These are phyloP conservation scores for Baryphthengus martii DNA, from an alignment of 2,113 vertebrate species.

Conservation along the genomic window DNA sequence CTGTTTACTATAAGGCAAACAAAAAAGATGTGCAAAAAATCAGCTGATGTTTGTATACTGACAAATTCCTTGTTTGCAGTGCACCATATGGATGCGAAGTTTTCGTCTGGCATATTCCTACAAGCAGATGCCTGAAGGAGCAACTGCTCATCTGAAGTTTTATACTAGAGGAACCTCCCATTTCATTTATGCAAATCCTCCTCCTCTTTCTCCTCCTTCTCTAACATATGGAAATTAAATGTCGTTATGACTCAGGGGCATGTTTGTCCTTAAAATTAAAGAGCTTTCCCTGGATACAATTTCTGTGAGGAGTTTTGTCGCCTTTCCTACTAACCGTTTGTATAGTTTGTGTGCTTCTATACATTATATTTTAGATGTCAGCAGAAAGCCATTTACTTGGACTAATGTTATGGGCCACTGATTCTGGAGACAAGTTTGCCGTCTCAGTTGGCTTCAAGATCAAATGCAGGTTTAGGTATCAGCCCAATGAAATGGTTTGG, in stretches of 20 bases:
- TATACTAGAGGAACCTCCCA: not conserved
- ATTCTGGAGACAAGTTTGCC: not conserved
- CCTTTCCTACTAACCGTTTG: not conserved
- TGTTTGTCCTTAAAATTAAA: not conserved
- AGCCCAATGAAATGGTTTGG: not conserved
- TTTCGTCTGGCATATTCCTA: not conserved
- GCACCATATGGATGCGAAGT: constrained; percentile 26
- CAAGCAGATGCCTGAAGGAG: constrained; percentile 38
- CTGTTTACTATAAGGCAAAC: not conserved
- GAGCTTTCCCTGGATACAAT: not conserved
- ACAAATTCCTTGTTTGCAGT: not conserved
- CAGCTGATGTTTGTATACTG: not conserved
- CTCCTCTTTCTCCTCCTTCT: not conserved
- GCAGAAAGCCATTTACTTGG: not conserved
- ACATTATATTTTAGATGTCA: not conserved
- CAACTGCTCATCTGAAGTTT: constrained; percentile 33
- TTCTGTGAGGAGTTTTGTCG: not conserved
- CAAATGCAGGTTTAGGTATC: not conserved
- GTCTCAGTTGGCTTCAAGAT: not conserved
- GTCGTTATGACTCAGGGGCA: not conserved
- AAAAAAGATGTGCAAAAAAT: not conserved
- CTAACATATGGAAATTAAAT: not conserved
- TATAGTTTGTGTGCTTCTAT: not conserved
- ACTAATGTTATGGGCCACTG: not conserved
- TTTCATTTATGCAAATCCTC: not conserved